Evolutionary conservation across 2,113 vertebrate genomes (phyloP), one percentile per base, ranked within the genome.

Genomic region (Ameiurus melas): DNA sequence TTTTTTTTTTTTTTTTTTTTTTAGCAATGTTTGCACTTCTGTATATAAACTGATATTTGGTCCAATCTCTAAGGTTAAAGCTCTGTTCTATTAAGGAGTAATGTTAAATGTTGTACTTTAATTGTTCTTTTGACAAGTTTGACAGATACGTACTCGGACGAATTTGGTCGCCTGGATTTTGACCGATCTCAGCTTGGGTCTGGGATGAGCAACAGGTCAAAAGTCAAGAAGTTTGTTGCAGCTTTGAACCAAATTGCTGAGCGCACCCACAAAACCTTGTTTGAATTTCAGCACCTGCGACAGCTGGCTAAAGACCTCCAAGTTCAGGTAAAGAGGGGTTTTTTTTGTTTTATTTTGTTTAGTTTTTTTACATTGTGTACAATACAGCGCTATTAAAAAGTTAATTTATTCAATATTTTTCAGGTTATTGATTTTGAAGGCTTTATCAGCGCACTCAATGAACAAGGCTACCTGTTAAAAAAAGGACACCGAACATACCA

Each of bases 401-500:
- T 82, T 5, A 79, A n/a, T 57, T 25, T 70, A 6, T 82, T 77
- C n/a, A 58, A n/a, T 86, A 9, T 79, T 4, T 89, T 90, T 9
- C 90, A 99, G 98, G 96, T 99, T 43, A 68, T 95, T 75, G 97
- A 99, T 91, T 99, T 99, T 87, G 97, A 98, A 94, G 96, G 96
- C 86, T 97, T 99, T 85, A 93, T 99, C 91, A 96, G 96, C 87
- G 97, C 98, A 66, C 93, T 99, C 47, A 99, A 99, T 89, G 98
- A 99, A 89, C 98, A 99, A 86, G 98, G 98, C 43, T 99, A 97
- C 83, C 97, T 99, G 84, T 90, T 99, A 92, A 99, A 99, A 93
- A 99, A 97, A 94, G 98, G 97, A 25, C 88, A 97, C 64, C 97
- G 94, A 89, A 85, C 97, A 60, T 99, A 98, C 90, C 98, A 99